Evolutionary conservation across 2,797 vertebrate species (phyloP).

Genomic region (Propithecus deckenii): DNA sequence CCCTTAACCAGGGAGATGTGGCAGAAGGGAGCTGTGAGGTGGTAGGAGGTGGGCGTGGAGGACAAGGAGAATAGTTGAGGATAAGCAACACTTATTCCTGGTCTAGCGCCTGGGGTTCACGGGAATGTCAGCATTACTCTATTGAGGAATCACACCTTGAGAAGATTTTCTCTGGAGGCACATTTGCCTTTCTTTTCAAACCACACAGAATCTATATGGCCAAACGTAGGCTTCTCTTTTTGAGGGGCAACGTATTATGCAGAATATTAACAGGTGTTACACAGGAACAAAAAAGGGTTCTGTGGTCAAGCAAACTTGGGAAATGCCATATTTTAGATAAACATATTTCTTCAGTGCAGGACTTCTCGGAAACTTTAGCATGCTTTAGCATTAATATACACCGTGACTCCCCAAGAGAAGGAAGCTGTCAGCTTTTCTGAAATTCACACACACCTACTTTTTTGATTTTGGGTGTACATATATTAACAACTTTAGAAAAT

Average conservation of each 20-base stretch:
- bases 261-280: not conserved
- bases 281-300: not conserved
- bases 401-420: not conserved
- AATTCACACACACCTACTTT: not conserved
- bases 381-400: not conserved
- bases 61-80: not conserved
- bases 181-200: conserved; percentile 14
- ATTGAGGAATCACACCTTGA: not conserved
- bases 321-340: conserved; percentile 2
- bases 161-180: conserved; percentile 20
- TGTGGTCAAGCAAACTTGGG: not conserved
- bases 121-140: not conserved
- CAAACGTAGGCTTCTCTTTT: not conserved
- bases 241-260: not conserved
- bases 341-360: not conserved
- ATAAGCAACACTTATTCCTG: not conserved
- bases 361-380: not conserved
- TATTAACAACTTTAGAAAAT: not conserved
- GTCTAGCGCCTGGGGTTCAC: not conserved
- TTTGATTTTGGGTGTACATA: not conserved
- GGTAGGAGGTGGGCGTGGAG: not conserved
- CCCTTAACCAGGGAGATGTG: not conserved
- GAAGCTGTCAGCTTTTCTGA: not conserved
- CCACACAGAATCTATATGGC: not conserved
- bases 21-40: not conserved